Conservation (phyloP, 2,113 vertebrate species). For the Anser cygnoides region DNA sequence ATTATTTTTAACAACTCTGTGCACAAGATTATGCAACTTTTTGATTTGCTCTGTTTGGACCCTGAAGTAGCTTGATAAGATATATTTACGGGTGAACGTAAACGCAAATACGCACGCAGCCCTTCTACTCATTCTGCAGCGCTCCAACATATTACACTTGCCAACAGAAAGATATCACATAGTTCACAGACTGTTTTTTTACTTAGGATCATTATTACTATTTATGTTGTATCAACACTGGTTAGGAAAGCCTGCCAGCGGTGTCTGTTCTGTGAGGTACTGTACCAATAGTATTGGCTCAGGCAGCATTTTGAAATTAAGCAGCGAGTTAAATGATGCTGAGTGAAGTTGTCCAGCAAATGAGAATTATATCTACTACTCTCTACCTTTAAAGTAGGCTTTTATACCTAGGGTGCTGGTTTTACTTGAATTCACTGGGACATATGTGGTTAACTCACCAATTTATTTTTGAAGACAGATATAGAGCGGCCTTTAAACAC, state of each 20-base stretch:
- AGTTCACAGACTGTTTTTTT: not conserved
- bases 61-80: not conserved
- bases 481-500: not conserved
- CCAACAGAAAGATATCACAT: not conserved
- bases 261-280: not conserved
- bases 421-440: not conserved
- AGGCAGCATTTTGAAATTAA: not conserved
- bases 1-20: not conserved
- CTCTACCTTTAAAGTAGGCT: not conserved
- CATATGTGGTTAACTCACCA: not conserved
- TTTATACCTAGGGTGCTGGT: not conserved
- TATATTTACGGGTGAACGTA: not conserved
- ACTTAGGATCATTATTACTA: not conserved
- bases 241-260: not conserved
- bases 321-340: not conserved
- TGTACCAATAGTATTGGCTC: not conserved
- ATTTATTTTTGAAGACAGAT: not conserved
- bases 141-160: not conserved
- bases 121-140: not conserved
- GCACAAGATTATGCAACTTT: not conserved
- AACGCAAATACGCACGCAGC: not conserved
- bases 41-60: not conserved
- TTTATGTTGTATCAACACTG: not conserved
- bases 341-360: not conserved
- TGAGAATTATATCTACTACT: not conserved